A percentile compares a stretch with the other conserved stretches of the same genome.
These are phyloP conservation scores for Enteromius afrohamiltoni DNA, from an alignment of 2,797 vertebrate species.

Conservation along the genomic window DNA sequence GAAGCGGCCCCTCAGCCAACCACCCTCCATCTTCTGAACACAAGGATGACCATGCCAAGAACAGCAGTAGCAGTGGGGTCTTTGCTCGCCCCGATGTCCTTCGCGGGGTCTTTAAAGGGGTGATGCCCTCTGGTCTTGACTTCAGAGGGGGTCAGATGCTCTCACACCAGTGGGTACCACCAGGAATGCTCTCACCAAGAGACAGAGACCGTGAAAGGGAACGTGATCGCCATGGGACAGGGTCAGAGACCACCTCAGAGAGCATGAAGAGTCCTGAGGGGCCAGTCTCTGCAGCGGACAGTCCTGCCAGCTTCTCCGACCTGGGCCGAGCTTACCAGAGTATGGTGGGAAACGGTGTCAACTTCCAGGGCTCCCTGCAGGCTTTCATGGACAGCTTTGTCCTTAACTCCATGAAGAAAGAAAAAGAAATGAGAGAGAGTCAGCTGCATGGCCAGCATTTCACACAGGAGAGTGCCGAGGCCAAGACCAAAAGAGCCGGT, in stretches of 20 bases:
- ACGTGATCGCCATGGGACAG: slow-evolving; percentile 83
- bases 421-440: slow-evolving; percentile 86
- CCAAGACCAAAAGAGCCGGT: slow-evolving; percentile 78
- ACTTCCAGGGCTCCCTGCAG: slow-evolving; percentile 96
- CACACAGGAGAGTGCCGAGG: slow-evolving; percentile 79
- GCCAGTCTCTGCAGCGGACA: slow-evolving; percentile 76
- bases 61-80: slow-evolving; percentile 78
- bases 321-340: slow-evolving; percentile 92
- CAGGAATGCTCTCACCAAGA: slow-evolving; percentile 84
- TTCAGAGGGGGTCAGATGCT: slow-evolving; percentile 87
- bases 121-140: slow-evolving; percentile 83
- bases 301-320: slow-evolving; percentile 87
- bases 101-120: slow-evolving; percentile 91
- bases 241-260: slow-evolving; percentile 79
- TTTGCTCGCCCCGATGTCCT: slow-evolving; percentile 95
- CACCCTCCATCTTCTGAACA: slow-evolving; percentile 83
- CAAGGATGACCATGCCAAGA: slow-evolving; percentile 86
- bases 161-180: slow-evolving; percentile 89
- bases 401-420: slow-evolving; percentile 92
- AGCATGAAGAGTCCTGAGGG: slow-evolving; percentile 82
- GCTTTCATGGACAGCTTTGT: slow-evolving; percentile 99
- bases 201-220: slow-evolving; percentile 77
- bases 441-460: slow-evolving; percentile 75
- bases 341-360: slow-evolving; percentile 92
- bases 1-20: slow-evolving; percentile 81